Base-by-base conservation (phyloP, 2,888 invertebrate species). In the Carterocephalus palaemon region DNA sequence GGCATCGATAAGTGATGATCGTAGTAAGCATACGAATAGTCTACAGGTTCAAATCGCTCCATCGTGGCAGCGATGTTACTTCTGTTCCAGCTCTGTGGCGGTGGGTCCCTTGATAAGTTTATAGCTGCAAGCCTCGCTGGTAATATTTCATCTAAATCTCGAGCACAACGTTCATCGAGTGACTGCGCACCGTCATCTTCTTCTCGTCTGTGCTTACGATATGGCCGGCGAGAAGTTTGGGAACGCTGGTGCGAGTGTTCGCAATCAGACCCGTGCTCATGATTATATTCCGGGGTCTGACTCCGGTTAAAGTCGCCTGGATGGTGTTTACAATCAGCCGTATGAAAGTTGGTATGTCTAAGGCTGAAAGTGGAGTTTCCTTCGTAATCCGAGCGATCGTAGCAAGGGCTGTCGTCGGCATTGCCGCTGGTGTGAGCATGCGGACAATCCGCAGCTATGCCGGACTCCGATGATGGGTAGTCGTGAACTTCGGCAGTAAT, bases 21-120 rank as follows among this genome's bases (percentile, higher is more conserved):
- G 70, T 94, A 94, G 70, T 95, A 95, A 10, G 94, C 94, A 72
- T 95, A 95, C 7, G 94, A 93, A 76, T 95, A 95, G 67, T 94
- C 94, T n/a, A 85, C 85, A 8, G 90, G 90, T 62, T 90, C 90
- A 57, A 90, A 90, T 46, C 90, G 78, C 58, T 90, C 90, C 90
- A 90, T 90, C 8, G 90, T 90, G 19, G 90, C 90, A 9, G 90
- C 89, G 22, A 90, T 89, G 56, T 90, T 90, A 63, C 89, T 90
- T 54, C 90, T 85, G 34, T 90, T 89, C 90, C 90, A 90, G 42
- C 88, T 86, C 24, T 89, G 89, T 8, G 84, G 75, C 4, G 78
- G 73, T 24, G 71, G 73, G 41, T 86, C 84, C 17, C 82, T 73
- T 1, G 84, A 79, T 50, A 86, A 61, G 66, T 83, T 80, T 19